A percentile compares a stretch with the other conserved stretches of the same genome.
Conservation (phyloP, 2,888 invertebrate genomes). For the Pteria penguin region DNA sequence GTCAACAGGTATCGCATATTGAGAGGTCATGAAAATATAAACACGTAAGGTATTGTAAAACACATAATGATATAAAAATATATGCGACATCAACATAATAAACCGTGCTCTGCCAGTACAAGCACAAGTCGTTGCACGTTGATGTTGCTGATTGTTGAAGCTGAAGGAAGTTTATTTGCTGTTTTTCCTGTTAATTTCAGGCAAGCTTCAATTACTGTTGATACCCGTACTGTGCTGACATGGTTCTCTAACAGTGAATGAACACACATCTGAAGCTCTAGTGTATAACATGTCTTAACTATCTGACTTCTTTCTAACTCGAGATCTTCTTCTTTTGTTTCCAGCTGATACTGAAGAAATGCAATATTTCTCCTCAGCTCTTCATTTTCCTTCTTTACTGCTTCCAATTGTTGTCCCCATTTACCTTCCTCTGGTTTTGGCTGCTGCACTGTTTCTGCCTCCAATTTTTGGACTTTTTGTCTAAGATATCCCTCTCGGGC, state of each 20-base stretch:
- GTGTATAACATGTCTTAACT: no score
- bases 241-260: slow-evolving; percentile 16
- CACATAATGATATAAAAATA: no score
- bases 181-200: slow-evolving; percentile 37
- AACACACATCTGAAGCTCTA: slow-evolving; percentile 21
- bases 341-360: neutral
- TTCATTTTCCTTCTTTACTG: neutral
- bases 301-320: no score
- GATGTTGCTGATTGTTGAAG: slow-evolving; percentile 40
- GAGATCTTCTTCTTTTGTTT: neutral
- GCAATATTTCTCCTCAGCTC: neutral
- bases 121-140: slow-evolving; percentile 42
- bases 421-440: neutral
- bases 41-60: no score
- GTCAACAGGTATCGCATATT: no score
- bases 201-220: slow-evolving; percentile 23
- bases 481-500: slow-evolving; percentile 19
- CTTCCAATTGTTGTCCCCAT: neutral
- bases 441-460: no score
- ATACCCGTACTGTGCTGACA: slow-evolving; percentile 7
- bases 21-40: no score
- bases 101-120: no score
- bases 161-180: slow-evolving; percentile 33
- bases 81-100: no score
- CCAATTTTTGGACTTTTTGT: slow-evolving; percentile 18